Base-by-base conservation (phyloP, 2,888 invertebrate species). In the Mylabris sibirica region DNA sequence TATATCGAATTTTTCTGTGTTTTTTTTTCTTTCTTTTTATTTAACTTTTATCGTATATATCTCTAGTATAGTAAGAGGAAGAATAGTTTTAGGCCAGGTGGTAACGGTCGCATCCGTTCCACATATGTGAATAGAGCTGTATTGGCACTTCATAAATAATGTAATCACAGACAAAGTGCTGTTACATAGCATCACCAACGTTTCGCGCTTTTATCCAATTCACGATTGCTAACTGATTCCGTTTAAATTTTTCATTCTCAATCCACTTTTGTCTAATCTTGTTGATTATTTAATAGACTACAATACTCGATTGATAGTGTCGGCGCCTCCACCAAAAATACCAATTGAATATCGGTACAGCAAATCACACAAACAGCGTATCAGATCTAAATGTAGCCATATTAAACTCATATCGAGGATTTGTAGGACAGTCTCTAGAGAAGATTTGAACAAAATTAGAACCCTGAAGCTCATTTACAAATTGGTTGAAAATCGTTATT, bases 81-180 rank as follows among this genome's bases (percentile, higher is more conserved):
- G 70, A 66, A 63, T 30, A 30, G 30, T 59, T 64, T 64, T 65
- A 65, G 73, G 74, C 69, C 77, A 81, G 82, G 81, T 82, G 82
- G 75, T 75, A 78, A 77, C 76, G 75, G 77, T 81, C 81, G 79
- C 82, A 82, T 78, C 78, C 77, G 76, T 76, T 73, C 79, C 76
- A 77, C 79, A 75, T 76, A 78, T 79, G 79, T 78, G 79, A 79
- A 80, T 80, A 77, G 78, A 78, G 77, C 79, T 80, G 30, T 30
- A 81, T 82, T 78, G 80, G 79, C 79, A 78, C 78, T 80, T 82
- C 82, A 81, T 83, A 81, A 83, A 83, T 83, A 82, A 83, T 83
- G 80, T 80, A 82, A 81, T 80, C 79, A 78, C 79, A 72, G 71
- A 72, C 74, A 81, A 81, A 83, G 81, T 82, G 82, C 81, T 81